A percentile compares a stretch with the other conserved stretches of the same genome.
phyloP scores from a whole-genome alignment of 2,797 vertebrate species.

The Melanotaenia trifasciata region DNA sequence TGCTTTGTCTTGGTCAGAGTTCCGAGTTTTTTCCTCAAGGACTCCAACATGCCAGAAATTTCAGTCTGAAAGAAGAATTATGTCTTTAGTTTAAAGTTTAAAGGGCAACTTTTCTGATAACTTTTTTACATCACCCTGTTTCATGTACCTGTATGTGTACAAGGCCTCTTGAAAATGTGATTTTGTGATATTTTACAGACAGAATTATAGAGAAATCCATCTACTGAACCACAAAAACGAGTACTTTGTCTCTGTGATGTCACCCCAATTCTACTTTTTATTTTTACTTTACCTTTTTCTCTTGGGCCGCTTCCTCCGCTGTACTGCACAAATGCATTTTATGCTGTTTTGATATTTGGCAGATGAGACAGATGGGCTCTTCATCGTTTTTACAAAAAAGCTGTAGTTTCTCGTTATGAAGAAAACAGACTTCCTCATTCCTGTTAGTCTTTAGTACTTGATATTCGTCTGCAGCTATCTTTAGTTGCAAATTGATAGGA shows the following conservation, averaged over 20 bases:
- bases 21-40: constrained; percentile 66
- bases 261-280: background rate
- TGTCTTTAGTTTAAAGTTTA: background rate
- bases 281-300: constrained; percentile 72
- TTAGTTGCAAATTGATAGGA: constrained; percentile 75
- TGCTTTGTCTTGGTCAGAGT: constrained; percentile 57
- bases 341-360: constrained; percentile 71
- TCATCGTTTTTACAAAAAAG: constrained; percentile 78
- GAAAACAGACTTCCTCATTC: constrained; percentile 37
- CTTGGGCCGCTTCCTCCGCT: constrained; percentile 63
- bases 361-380: constrained; percentile 71
- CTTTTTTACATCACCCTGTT: background rate
- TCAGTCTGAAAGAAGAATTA: constrained; percentile 59
- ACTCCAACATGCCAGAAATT: constrained; percentile 53
- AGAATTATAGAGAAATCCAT: background rate
- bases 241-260: background rate
- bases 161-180: background rate
- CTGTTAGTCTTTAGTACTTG: constrained; percentile 11
- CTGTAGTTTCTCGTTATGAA: constrained; percentile 70
- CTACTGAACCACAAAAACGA: background rate
- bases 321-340: constrained; percentile 69
- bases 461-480: constrained; percentile 69
- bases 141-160: background rate
- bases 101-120: background rate
- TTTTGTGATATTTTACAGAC: constrained; percentile 4